A percentile compares a stretch with the other conserved stretches of the same genome.
Evolutionary conservation across 2,888 invertebrate genomes (phyloP).

Genomic region (Timandra comae): DNA sequence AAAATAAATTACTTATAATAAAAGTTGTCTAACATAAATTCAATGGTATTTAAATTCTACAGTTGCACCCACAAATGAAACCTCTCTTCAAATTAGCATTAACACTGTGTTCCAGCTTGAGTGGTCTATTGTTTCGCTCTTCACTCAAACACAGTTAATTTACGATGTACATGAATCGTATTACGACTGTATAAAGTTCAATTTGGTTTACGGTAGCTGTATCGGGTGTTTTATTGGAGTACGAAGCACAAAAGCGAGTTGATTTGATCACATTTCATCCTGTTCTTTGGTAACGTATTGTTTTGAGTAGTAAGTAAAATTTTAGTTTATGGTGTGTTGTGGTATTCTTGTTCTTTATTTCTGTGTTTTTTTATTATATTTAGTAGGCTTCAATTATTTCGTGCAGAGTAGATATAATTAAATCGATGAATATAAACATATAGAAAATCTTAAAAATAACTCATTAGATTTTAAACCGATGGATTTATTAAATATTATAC

Average conservation of each 20-base stretch:
- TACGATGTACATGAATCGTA: slow-evolving; percentile 12
- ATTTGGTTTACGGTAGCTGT: slow-evolving; percentile 14
- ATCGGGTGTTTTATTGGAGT: slow-evolving; percentile 13
- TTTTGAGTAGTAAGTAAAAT: slow-evolving; percentile 31
- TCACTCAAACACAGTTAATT: slow-evolving; percentile 23
- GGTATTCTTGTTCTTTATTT: slow-evolving; percentile 2
- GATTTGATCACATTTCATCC: slow-evolving; percentile 55
- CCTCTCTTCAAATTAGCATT: slow-evolving; percentile 53
- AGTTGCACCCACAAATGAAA: slow-evolving; percentile 31
- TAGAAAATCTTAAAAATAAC: too few relatives aligned
- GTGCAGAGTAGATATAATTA: too few relatives aligned
- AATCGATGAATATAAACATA: too few relatives aligned
- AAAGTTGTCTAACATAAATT: slow-evolving; percentile 2
- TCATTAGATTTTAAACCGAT: too few relatives aligned
- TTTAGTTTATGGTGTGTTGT: too few relatives aligned
- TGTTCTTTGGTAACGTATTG: slow-evolving; percentile 37
- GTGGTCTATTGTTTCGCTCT: slow-evolving; percentile 50
- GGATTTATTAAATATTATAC: too few relatives aligned
- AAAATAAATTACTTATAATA: not conserved
- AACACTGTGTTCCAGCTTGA: slow-evolving; percentile 46
- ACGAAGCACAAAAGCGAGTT: slow-evolving; percentile 42
- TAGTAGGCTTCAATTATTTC: too few relatives aligned
- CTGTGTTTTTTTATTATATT: too few relatives aligned
- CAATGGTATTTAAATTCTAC: slow-evolving; percentile 21
- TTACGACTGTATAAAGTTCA: slow-evolving; percentile 10